Conservation (phyloP, 1,140 invertebrate species). For the Potamilus streckersoni region DNA sequence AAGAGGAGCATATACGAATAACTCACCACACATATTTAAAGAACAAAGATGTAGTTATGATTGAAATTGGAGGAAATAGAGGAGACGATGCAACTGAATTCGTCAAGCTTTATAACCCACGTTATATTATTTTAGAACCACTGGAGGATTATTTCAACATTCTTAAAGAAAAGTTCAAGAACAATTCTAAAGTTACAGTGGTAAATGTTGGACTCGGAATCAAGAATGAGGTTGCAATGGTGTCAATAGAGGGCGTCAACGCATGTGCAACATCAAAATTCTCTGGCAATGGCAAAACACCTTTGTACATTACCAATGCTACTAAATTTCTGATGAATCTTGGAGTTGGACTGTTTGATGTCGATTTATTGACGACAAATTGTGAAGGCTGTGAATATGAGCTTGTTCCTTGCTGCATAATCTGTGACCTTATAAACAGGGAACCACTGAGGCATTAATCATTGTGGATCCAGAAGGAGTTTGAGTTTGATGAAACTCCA, state of each 20-base stretch:
- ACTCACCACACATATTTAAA: too few relatives aligned
- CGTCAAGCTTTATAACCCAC: constrained; percentile 13
- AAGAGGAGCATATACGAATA: too few relatives aligned
- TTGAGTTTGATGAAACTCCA: too few relatives aligned
- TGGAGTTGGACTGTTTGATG: constrained; percentile 3
- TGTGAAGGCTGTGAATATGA: too few relatives aligned
- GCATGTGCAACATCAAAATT: constrained; percentile 32
- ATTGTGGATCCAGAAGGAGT: too few relatives aligned
- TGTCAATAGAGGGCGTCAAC: constrained; percentile 16
- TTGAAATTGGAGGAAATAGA: too few relatives aligned
- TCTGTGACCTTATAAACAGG: too few relatives aligned
- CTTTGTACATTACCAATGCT: constrained; percentile 16
- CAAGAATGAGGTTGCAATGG: constrained; percentile 19
- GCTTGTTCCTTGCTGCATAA: background rate
- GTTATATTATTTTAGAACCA: constrained; percentile 25
- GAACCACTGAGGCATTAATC: too few relatives aligned
- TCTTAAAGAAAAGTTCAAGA: constrained; percentile 22
- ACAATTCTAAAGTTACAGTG: constrained; percentile 14
- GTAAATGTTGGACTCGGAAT: constrained; percentile 21
- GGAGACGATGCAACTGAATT: constrained; percentile 20
- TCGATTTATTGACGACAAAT: background rate
- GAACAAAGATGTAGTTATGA: too few relatives aligned
- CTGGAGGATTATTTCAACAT: constrained; percentile 9
- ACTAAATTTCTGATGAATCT: constrained; percentile 18
- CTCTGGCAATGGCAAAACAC: constrained; percentile 5